Percentiles rank a stretch among this genome's conserved stretches.
These are phyloP conservation scores for Melieria omissa DNA, from an alignment of 2,888 invertebrate species.

Conservation along the genomic window DNA sequence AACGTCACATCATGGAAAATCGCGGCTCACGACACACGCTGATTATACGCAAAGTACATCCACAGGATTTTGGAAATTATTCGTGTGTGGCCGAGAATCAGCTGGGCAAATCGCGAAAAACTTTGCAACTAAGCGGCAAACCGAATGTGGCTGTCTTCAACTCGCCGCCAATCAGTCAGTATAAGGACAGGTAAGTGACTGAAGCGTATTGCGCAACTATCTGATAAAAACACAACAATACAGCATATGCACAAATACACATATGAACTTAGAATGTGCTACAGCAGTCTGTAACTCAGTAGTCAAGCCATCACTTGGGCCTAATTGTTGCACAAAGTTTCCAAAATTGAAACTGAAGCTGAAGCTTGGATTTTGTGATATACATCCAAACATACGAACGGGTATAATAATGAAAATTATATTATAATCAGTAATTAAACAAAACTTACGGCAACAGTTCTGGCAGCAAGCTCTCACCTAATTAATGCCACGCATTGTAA, in stretches of 20 bases:
- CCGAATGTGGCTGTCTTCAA: conserved; percentile 75
- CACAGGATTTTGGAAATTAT: conserved; percentile 77
- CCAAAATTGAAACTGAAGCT: too few species aligned
- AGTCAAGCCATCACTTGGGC: too few species aligned
- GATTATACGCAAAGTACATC: conserved; percentile 75
- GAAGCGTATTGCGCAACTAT: conserved; percentile 29
- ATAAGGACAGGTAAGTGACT: conserved; percentile 66
- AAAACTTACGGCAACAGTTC: too few species aligned
- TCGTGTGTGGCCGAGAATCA: conserved; percentile 77
- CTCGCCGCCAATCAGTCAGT: conserved; percentile 73
- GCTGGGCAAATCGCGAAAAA: conserved; percentile 74
- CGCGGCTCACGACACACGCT: conserved; percentile 75
- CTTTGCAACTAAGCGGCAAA: conserved; percentile 75
- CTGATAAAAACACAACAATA: conserved; percentile 8
- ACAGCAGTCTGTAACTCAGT: not conserved
- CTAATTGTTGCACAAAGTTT: too few species aligned
- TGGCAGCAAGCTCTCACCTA: too few species aligned
- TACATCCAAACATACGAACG: too few species aligned
- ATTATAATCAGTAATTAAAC: too few species aligned
- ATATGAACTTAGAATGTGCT: not conserved
- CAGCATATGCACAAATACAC: conserved; percentile 4
- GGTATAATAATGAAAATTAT: too few species aligned
- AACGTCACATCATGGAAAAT: conserved; percentile 75
- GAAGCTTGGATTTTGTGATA: too few species aligned
- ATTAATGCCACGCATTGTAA: too few species aligned